Conservation (phyloP, 2,113 vertebrate species). For the Myotis davidii region DNA sequence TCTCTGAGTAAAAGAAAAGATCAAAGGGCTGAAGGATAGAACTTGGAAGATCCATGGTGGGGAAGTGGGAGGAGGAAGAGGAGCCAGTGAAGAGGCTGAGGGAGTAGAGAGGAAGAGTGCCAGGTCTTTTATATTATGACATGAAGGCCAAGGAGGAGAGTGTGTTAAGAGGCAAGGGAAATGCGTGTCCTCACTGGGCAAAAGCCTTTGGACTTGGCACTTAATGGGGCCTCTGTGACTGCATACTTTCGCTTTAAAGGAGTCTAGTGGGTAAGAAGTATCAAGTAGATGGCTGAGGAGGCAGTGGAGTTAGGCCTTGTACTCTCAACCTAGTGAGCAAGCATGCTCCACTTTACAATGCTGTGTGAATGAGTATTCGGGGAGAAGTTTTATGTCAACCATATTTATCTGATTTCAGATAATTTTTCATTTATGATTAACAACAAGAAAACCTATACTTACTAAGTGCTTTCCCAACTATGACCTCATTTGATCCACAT, state of each 20-base stretch:
- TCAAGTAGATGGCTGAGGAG: background rate
- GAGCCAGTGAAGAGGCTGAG: background rate
- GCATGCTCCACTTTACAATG: background rate
- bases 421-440: constrained; percentile 43
- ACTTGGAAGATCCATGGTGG: background rate
- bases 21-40: background rate
- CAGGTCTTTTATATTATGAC: background rate
- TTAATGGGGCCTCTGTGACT: background rate
- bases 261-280: background rate
- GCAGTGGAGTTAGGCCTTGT: background rate
- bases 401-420: constrained; percentile 27
- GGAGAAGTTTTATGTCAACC: background rate
- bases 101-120: background rate
- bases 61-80: background rate
- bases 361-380: background rate
- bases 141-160: background rate
- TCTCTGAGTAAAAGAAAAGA: constrained; percentile 41
- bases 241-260: background rate
- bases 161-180: background rate
- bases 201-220: background rate
- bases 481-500: background rate
- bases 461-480: background rate
- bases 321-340: background rate
- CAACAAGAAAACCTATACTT: background rate
- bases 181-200: background rate